Evolutionary conservation across 2,888 invertebrate species (phyloP).

Genomic region (Nesidiocoris tenuis): DNA sequence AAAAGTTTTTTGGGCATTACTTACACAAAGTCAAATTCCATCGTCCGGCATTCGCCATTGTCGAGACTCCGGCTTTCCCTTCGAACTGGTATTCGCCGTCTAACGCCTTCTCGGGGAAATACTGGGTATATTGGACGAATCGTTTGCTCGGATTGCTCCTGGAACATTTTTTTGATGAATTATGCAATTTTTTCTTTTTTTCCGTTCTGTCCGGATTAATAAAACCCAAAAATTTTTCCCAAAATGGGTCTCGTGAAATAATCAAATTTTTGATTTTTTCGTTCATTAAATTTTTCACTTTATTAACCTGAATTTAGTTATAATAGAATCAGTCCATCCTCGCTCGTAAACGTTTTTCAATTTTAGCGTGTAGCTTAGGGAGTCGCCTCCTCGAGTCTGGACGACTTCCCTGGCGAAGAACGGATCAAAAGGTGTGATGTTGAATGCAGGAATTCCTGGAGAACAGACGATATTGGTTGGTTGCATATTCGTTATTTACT

Average conservation of each 20-base stretch:
- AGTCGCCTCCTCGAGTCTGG: conserved; percentile 51
- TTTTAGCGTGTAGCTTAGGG: conserved; percentile 52
- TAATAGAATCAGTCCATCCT: conserved; percentile 53
- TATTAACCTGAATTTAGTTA: conserved; percentile 53
- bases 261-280: no score
- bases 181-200: no score
- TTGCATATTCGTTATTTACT: neutral
- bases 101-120: conserved; percentile 77
- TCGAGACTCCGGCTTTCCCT: conserved; percentile 58
- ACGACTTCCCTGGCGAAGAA: conserved; percentile 52
- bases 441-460: conserved; percentile 53
- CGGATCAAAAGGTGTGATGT: conserved; percentile 53
- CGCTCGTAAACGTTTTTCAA: conserved; percentile 52
- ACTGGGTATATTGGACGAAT: conserved; percentile 72
- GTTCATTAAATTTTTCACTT: no score
- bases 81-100: conserved; percentile 67
- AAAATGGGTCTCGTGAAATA: no score
- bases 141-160: conserved; percentile 67
- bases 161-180: conserved; percentile 50
- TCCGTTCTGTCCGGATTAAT: no score
- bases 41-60: conserved; percentile 61
- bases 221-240: no score
- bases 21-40: conserved; percentile 74
- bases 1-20: conserved; percentile 49
- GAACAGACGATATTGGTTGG: no score